phyloP scores from a whole-genome alignment of 2,888 invertebrate genomes.

The Agrotis ipsilon region DNA sequence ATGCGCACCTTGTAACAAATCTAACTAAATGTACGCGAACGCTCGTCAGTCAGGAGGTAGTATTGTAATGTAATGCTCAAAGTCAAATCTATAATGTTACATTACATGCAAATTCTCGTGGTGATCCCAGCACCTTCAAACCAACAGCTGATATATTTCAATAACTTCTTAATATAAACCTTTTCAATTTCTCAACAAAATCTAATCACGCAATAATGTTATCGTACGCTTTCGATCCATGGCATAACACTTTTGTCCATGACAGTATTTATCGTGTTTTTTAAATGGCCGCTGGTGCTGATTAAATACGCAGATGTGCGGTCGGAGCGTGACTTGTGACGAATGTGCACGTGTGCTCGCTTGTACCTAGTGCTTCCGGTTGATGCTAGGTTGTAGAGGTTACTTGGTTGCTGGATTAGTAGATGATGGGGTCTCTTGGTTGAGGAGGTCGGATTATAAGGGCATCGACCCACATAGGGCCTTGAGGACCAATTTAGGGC shows the following conservation, averaged over 20 bases:
- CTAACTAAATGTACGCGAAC: no score
- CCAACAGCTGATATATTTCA: no score
- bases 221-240: constrained; percentile 64
- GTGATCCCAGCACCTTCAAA: no score
- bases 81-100: no score
- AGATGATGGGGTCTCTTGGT: neutral
- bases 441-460: neutral
- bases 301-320: constrained; percentile 78
- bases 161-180: constrained; percentile 11
- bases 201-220: constrained; percentile 64
- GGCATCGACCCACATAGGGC: no score
- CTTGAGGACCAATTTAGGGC: no score
- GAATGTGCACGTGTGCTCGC: constrained; percentile 76
- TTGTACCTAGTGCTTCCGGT: constrained; percentile 58
- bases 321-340: constrained; percentile 74
- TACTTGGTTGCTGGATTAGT: constrained; percentile 2
- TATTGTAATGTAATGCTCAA: no score
- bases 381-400: neutral
- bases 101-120: no score
- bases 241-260: constrained; percentile 70
- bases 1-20: no score
- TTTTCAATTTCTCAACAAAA: constrained; percentile 46
- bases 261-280: constrained; percentile 82
- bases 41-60: no score
- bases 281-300: constrained; percentile 76